Conservation (phyloP, 2,797 vertebrate species). For the Sebastes flavidus region DNA sequence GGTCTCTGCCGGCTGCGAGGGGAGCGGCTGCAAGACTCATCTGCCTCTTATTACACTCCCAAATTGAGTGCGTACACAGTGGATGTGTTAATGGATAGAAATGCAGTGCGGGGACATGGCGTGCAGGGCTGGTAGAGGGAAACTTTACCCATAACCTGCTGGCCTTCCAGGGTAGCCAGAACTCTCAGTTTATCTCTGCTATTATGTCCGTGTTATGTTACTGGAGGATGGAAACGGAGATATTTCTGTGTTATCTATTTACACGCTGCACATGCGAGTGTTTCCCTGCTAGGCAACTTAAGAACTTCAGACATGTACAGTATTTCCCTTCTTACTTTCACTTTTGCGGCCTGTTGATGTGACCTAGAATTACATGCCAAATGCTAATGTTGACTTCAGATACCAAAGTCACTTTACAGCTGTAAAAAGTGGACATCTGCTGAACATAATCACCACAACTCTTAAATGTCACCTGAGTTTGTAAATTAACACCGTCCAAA, state of each 20-base stretch:
- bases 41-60: slow-evolving; percentile 73
- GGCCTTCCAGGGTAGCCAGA: slow-evolving; percentile 41
- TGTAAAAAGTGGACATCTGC: slow-evolving; percentile 6
- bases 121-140: slow-evolving; percentile 58
- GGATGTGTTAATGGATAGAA: slow-evolving; percentile 76
- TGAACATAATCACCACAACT: background rate
- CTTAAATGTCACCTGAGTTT: background rate
- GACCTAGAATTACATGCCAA: slow-evolving; percentile 52
- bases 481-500: background rate
- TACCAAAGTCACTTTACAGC: slow-evolving; percentile 9
- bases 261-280: slow-evolving; percentile 46
- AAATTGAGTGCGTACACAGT: slow-evolving; percentile 64
- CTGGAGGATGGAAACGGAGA: slow-evolving; percentile 44
- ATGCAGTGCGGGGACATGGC: slow-evolving; percentile 59
- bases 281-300: slow-evolving; percentile 55
- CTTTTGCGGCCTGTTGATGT: slow-evolving; percentile 38
- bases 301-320: slow-evolving; percentile 57
- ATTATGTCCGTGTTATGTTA: slow-evolving; percentile 55
- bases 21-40: slow-evolving; percentile 62
- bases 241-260: slow-evolving; percentile 65
- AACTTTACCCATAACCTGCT: slow-evolving; percentile 42
- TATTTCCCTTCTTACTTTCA: slow-evolving; percentile 52
- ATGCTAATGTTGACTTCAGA: slow-evolving; percentile 45
- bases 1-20: slow-evolving; percentile 70
- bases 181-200: slow-evolving; percentile 60